A percentile compares a stretch with the other conserved stretches of the same genome.
Conservation (phyloP, 2,888 invertebrate species). For the Ypsolopha sequella region DNA sequence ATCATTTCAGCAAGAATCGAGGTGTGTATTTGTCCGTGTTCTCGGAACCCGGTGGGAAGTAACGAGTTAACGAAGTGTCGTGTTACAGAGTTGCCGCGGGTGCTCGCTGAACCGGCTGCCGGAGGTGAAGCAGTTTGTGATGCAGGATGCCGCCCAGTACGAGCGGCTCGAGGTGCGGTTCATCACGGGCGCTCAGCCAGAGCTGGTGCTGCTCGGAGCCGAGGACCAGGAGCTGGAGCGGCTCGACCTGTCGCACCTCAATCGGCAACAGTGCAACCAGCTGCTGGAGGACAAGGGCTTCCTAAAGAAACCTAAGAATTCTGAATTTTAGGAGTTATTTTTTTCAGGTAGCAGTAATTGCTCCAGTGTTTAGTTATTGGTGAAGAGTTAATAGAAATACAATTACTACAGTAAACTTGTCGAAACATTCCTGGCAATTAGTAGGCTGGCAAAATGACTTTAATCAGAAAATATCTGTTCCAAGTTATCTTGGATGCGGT, state of each 20-base stretch:
- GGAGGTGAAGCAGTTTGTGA: conserved; percentile 76
- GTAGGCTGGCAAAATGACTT: too few species aligned
- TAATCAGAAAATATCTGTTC: too few species aligned
- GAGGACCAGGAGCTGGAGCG: conserved; percentile 74
- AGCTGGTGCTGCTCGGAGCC: conserved; percentile 70
- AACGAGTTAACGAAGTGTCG: not conserved
- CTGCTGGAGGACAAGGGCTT: conserved; percentile 74
- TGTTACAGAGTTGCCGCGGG: conserved; percentile 76
- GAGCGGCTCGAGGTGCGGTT: conserved; percentile 73
- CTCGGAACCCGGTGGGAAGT: not conserved
- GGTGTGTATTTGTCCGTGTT: conserved; percentile 23
- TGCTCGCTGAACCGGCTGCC: conserved; percentile 76
- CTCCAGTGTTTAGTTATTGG: too few species aligned
- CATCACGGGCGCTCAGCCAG: conserved; percentile 76
- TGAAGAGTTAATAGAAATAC: too few species aligned
- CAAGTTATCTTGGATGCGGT: too few species aligned
- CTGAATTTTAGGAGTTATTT: conserved; percentile 50
- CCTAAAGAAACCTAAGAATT: conserved; percentile 39
- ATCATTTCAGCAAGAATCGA: conserved; percentile 56
- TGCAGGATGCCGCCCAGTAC: conserved; percentile 76
- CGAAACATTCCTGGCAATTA: too few species aligned
- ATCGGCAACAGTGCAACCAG: conserved; percentile 76
- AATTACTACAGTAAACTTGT: too few species aligned
- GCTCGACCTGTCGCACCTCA: conserved; percentile 66
- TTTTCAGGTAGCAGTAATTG: too few species aligned